A percentile compares a stretch with the other conserved stretches of the same genome.
phyloP scores from a whole-genome alignment of 2,113 vertebrate species.

The Thryonomys swinderianus region DNA sequence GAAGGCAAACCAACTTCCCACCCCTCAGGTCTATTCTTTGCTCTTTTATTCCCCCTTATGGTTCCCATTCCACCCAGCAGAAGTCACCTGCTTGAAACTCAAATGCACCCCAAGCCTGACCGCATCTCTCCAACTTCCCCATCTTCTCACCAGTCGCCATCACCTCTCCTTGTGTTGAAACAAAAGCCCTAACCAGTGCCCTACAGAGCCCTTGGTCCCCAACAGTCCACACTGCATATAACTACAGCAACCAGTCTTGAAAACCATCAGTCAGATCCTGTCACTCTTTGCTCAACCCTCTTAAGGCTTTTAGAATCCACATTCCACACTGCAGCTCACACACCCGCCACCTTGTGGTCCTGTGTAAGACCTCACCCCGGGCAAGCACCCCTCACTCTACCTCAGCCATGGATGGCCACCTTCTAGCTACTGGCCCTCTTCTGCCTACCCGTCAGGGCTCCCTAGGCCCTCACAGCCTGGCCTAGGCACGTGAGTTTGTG shows the following conservation, averaged over 20 bases:
- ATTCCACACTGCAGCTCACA: too few relatives aligned
- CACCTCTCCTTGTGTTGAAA: neutral
- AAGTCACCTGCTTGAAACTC: neutral
- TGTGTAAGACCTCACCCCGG: neutral
- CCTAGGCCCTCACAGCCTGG: too few relatives aligned
- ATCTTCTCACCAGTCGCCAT: neutral
- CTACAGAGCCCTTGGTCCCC: neutral
- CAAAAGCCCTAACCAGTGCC: neutral
- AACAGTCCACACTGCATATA: neutral
- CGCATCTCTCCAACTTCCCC: neutral
- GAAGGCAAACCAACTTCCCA: neutral
- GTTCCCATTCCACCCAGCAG: neutral
- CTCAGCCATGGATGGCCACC: neutral
- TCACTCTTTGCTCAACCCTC: neutral
- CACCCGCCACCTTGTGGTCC: neutral
- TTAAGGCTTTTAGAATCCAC: neutral
- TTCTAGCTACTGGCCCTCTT: neutral
- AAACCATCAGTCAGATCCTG: neutral
- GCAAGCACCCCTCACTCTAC: too few relatives aligned
- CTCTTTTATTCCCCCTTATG: neutral
- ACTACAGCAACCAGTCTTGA: neutral
- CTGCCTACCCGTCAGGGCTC: neutral
- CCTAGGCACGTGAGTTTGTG: rapidly evolving
- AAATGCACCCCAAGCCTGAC: neutral
- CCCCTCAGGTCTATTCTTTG: neutral